Evolutionary conservation across 1,140 invertebrate species (phyloP), one percentile per base, ranked within the genome.

Genomic region (Druon quercuslanigerum): DNA sequence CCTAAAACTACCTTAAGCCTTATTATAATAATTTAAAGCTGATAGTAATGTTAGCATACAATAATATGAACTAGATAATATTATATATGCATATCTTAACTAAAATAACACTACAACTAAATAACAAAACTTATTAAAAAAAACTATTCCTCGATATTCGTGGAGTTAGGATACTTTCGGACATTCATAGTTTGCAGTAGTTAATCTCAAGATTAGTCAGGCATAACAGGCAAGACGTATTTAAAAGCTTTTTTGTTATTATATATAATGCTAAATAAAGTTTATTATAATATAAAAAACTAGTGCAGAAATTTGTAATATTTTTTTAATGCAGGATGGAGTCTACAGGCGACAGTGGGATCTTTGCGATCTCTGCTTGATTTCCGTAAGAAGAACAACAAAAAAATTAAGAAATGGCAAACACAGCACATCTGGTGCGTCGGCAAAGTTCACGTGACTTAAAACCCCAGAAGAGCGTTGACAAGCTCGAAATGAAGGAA

Each of bases 401-500:
- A 40, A 70, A 54, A 19, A 72, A 46, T n/a, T 40, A 0, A 71
- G 78, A 56, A 87, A 97, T 97, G 96, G 96, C 96, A 81, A 97
- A 97, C 90, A 96, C 96, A 79, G 96, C 96, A 74, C 96, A 97
- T 91, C 92, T 97, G 83, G 95, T 97, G 79, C 93, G 96, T 54
- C 93, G 96, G 74, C 96, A 97, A 91, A 97, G 96, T 88, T 97
- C 96, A 46, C 92, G 96, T 60, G 96, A 97, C 87, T 91, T 96
- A 5, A 95, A 95, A 81, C 94, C 94, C 4, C 96, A 97, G 87
- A 94, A 95, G 57, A 97, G 96, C 33, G 90, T 97, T 78, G 96
- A 97, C 87, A 93, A 96, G 71, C 92, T 97, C 82, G 97, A 98
- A 85, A 94, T 98, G 92, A 95, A 96, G 84, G 97, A 98, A 86